Evolutionary conservation across 2,797 vertebrate genomes (phyloP).

Genomic region (Pseudocheirus occidentalis): DNA sequence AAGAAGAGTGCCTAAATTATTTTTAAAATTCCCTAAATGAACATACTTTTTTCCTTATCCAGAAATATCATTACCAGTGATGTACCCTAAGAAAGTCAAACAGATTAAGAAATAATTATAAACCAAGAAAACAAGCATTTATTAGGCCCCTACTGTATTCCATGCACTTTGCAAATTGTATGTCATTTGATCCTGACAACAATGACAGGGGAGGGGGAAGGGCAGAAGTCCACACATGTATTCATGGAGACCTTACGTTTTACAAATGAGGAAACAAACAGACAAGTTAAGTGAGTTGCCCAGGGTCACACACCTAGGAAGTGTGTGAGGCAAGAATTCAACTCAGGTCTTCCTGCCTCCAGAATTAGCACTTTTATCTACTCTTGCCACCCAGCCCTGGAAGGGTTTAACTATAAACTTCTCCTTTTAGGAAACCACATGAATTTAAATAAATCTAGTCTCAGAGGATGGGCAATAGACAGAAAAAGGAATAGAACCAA

Average conservation of each 20-base stretch:
- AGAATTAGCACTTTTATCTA: neutral
- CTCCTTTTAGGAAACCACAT: neutral
- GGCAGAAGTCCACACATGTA: neutral
- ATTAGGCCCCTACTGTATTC: neutral
- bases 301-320: neutral
- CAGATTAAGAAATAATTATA: neutral
- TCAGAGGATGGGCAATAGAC: neutral
- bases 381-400: neutral
- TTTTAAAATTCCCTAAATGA: neutral
- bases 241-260: neutral
- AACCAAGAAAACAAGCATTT: neutral
- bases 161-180: neutral
- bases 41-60: neutral
- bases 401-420: neutral
- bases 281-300: neutral
- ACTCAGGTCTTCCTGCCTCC: neutral
- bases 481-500: neutral
- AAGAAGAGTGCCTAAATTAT: too few species aligned
- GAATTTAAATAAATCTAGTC: neutral
- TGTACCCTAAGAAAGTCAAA: neutral
- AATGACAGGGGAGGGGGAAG: neutral
- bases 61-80: too few species aligned
- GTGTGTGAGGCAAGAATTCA: neutral
- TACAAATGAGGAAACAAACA: neutral
- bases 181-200: neutral